Conservation (phyloP, 2,888 invertebrate genomes). For the Caenorhabditis uteleia region DNA sequence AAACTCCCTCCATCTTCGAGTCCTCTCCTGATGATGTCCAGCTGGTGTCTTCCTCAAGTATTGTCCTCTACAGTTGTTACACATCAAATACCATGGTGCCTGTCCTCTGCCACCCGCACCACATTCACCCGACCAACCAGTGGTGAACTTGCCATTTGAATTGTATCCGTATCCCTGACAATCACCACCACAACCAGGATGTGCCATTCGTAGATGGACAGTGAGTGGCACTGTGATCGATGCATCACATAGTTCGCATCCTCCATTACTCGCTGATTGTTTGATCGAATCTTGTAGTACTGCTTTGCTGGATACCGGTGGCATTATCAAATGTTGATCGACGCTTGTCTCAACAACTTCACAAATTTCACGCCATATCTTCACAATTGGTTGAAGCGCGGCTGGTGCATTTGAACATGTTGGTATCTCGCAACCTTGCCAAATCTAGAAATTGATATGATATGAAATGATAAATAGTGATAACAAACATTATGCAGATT, state of each 20-base stretch:
- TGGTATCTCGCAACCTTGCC: conserved; percentile 33
- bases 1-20: conserved; percentile 57
- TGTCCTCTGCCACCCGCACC: conserved; percentile 83
- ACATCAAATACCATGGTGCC: conserved; percentile 82
- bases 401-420: conserved; percentile 41
- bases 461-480: neutral
- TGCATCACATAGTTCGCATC: conserved; percentile 86
- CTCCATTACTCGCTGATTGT: conserved; percentile 42
- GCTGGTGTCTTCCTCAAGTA: conserved; percentile 73
- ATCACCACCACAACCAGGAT: conserved; percentile 88
- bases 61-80: conserved; percentile 87
- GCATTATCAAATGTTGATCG: conserved; percentile 76
- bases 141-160: conserved; percentile 83
- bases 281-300: conserved; percentile 9
- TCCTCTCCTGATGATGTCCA: conserved; percentile 57
- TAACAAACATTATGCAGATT: conserved; percentile 62
- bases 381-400: conserved; percentile 52
- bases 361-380: conserved; percentile 82
- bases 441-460: conserved; percentile 30
- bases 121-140: conserved; percentile 87
- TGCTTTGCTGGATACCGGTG: conserved; percentile 69
- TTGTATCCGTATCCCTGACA: conserved; percentile 84
- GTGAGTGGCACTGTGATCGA: conserved; percentile 79
- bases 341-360: conserved; percentile 75
- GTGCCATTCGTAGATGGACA: conserved; percentile 87